Evolutionary conservation across 2,113 vertebrate species (phyloP), one percentile per base, ranked within the genome.

Genomic region (Solea senegalensis): DNA sequence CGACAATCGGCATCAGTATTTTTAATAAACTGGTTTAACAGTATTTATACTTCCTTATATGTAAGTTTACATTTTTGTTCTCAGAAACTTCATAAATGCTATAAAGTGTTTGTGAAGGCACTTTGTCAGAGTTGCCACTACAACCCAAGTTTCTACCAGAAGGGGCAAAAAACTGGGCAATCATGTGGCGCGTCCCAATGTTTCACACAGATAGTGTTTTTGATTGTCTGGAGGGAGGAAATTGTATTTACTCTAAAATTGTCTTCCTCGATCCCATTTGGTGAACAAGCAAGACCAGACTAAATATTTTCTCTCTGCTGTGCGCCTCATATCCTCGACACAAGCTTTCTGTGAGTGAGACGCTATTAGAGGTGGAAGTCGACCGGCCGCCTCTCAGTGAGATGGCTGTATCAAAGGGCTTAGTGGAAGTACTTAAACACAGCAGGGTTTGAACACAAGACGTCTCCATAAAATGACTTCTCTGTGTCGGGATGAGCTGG

Each of bases 141-240:
- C 77, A 76, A 72, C 72, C 74, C 55, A 71, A 72, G 76, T 34
- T 34, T 34, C 34, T 34, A 34, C 34, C 34, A 34, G 34, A 34
- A 34, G 34, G 34, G 34, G 5, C 0, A 34, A 34, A 34, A 34
- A 34, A 34, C 34, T 4, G 63, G 56, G 71, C 88, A 91, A 91
- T 91, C 86, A 87, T 91, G 67, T 84, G 60, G 65, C 73, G 72
- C 64, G 78, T 70, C 70, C 72, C 53, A 76, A 71, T 87, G 86
- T 85, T 89, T 91, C 88, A 89, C 81, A 77, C 69, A 92, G 86
- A 92, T 91, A 79, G 88, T 86, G 82, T 90, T 93, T 21, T 86
- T 91, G 88, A 92, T 93, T 88, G 82, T 87, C 86, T 77, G 72
- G 65, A 78, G 87, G 61, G 80, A 77, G 81, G 88, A 88, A 92